Evolutionary conservation across 1,140 invertebrate species (phyloP), one percentile per base, ranked within the genome.

Genomic region (Cryptotermes secundus): DNA sequence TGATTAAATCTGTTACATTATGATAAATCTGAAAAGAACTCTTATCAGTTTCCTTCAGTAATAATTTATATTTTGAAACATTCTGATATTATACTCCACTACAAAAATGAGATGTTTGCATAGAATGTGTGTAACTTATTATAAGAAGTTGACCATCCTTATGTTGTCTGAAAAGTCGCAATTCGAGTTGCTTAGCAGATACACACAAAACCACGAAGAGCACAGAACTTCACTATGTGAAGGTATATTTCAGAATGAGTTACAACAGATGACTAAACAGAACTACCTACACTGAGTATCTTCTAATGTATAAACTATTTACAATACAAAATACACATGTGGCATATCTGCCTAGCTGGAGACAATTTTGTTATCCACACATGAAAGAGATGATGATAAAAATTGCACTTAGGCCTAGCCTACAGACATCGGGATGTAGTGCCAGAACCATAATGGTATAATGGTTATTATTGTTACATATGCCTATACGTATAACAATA

Each of bases 371-470:
- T 84, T 26, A 24, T 31, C 42, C 14, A 42, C 72, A 42, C 49
- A 72, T 45, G 38, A 79, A 38, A 38, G 34, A 34, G 65, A 45
- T n/a, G 65, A 45, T n/a, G 65, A n/a, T 79, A 34, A 31, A 84
- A 84, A 84, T 80, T 80, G 83, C 83, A 84, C 83, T 80, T 84
- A 84, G 83, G 83, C 83, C 83, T 84, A 80, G 65, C n/a, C 79
- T 84, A 84, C 79, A 79, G 59, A 80, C 36, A 82, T 45, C 19
- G 80, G 80, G 80, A 82, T 82, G 81, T 82, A 45, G 45, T 34
- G 35, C 24, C 34, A 45, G 4, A 31, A 42, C 42, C 81, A 26
- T 45, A 1, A 82, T 82, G 14, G 7, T 72, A 72, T 31, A 72
- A 72, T 14, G n/a, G n/a, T 26, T 31, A 72, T 72, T 72, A 72